Base-by-base conservation (phyloP, 2,888 invertebrate genomes). In the Polymixis lichenea region DNA sequence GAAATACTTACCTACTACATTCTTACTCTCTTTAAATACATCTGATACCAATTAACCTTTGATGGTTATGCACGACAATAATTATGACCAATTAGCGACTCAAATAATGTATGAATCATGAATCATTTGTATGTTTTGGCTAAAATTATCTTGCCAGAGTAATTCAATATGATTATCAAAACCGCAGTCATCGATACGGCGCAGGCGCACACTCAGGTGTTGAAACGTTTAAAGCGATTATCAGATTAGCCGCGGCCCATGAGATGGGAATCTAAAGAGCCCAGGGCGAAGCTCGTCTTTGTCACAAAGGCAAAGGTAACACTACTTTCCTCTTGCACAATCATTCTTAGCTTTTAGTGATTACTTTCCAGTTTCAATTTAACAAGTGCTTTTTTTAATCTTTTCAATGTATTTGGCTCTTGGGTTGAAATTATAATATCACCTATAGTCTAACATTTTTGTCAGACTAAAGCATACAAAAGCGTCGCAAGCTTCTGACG, bases 191-290 rank as follows among this genome's bases (percentile, higher is more conserved):
- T 87, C 83, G 86, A 87, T 86, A 86, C 86, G 82, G 86, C 75
- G 75, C 81, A 25, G 58, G 75, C 84, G 85, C 85, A 80, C 87
- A 86, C 87, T 86, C 79, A 85, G 88, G 90, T 90, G 92, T 90
- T 92, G 92, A 92, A 93, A 91, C 89, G 75, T 91, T 89, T 90
- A 90, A 91, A 91, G 89, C 90, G 89, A 91, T 92, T 92, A 93
- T 93, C 91, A 90, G 91, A 91, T 91, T 92, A 91, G 92, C 90
- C 90, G 91, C 87, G 88, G 86, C 87, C 85, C 86, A 87, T 84
- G 88, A 92, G 94, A 95, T 95, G 86, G 86, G 85, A 91, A 94
- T 95, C 94, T 91, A 88, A 89, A 91, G 89, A 88, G 93, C 94
- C 89, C 83, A 86, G 79, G 89, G 94, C 93, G 86, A 84, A 83